Evolutionary conservation across 30 jellyfish, hydroid and myxozoan genomes (phyloP), one percentile per base, ranked within the genome.

Genomic region (Pelagia noctiluca): DNA sequence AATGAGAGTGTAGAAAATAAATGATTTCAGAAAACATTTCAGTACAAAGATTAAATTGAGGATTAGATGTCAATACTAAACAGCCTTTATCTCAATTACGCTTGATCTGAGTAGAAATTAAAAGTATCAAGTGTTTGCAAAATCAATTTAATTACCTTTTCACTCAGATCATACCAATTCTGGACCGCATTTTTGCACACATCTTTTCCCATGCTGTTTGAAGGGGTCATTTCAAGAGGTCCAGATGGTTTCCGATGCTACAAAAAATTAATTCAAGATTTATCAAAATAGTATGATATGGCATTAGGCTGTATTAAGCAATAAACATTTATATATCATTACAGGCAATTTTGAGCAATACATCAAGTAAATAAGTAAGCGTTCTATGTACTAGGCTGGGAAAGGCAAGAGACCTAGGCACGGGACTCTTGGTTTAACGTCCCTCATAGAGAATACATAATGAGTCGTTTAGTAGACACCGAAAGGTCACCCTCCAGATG

Each of bases 141-240:
- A 23, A 3, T 73, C 47, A 46, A 36, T 50, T 3, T 19, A 23
- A 16, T 68, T 23, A 57, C 89, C 65, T 81, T 64, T 28, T 33
- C 21, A 64, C 87, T 50, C 54, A 47, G 90, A 32, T 81, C 80
- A 23, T 50, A 71, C 97, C 97, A 89, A 11, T 87, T 75, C 0
- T 63, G 47, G 42, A 81, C 36, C 21, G 83, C 88, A 0, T 28
- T 49, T 35, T 62, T 63, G 84, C 96, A 86, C 1, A 64, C 54
- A 22, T 71, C 84, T 11, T 61, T 72, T 23, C 76, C 90, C 35
- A 83, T 71, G 35, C 57, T 52, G 53, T 88, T 88, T 69, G 38
- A 53, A 30, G 92, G 60, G 2, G 19, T 30, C 92, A 82, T 69
- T 10, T 70, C 71, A 1, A 82, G 10, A 11, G 86, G 65, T 29